phyloP scores from a whole-genome alignment of 2,888 invertebrate genomes.

The Nebria salina region DNA sequence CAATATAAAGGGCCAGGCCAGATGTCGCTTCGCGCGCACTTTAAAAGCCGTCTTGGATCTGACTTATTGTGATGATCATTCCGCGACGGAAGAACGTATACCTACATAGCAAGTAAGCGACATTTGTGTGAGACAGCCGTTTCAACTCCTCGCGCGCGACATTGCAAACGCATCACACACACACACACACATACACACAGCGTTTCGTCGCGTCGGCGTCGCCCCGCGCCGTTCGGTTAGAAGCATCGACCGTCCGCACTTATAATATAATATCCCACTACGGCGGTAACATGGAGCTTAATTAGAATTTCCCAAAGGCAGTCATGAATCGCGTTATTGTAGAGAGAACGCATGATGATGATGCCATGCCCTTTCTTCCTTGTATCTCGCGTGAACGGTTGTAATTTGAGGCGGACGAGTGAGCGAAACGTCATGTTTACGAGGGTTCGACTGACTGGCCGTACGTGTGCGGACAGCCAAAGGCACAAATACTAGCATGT shows the following conservation, averaged over 20 bases:
- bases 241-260: neutral
- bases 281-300: constrained; percentile 26
- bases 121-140: neutral
- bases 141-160: neutral
- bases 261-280: neutral
- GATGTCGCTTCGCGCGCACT: constrained; percentile 49
- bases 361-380: neutral
- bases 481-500: constrained; percentile 21
- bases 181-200: neutral
- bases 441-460: constrained; percentile 27
- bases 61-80: constrained; percentile 51
- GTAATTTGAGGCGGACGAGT: constrained; percentile 18
- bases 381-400: constrained; percentile 12
- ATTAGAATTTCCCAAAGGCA: constrained; percentile 36
- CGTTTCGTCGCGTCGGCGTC: neutral
- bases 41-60: constrained; percentile 51
- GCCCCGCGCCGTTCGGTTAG: neutral
- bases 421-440: constrained; percentile 20
- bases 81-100: constrained; percentile 1
- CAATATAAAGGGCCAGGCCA: constrained; percentile 50
- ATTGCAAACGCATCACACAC: neutral
- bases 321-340: constrained; percentile 24
- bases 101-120: neutral
- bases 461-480: constrained; percentile 22
- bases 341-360: neutral